These are phyloP conservation scores for Erynnis tages DNA, from an alignment of 2,888 invertebrate genomes.

Conservation along the genomic window DNA sequence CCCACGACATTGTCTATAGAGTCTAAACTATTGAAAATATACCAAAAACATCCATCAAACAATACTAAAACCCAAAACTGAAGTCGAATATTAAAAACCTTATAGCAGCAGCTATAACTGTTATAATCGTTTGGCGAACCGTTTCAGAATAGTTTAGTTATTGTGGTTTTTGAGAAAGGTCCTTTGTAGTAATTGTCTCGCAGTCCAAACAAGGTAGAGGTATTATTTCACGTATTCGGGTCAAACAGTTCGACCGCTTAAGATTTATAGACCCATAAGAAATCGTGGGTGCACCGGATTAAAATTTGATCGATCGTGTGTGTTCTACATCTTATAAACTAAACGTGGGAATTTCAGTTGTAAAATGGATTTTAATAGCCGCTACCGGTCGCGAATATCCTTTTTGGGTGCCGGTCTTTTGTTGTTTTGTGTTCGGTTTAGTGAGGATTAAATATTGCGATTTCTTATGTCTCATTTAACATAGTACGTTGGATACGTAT, in stretches of 20 bases:
- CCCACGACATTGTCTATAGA: constrained; percentile 64
- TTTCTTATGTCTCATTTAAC: background rate
- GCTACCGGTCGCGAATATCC: background rate
- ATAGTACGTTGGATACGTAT: too few relatives aligned
- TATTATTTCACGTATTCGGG: constrained; percentile 59
- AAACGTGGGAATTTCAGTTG: constrained; percentile 46
- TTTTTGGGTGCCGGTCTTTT: background rate
- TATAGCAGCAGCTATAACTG: constrained; percentile 32
- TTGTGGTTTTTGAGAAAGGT: constrained; percentile 43
- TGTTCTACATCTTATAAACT: constrained; percentile 11
- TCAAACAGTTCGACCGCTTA: constrained; percentile 46
- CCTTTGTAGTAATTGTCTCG: constrained; percentile 38
- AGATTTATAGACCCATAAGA: constrained; percentile 40
- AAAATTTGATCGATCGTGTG: constrained; percentile 42
- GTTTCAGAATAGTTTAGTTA: constrained; percentile 8
- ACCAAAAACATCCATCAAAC: constrained; percentile 55
- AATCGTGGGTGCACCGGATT: constrained; percentile 55
- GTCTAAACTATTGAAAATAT: constrained; percentile 62
- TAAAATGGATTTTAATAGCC: constrained; percentile 23
- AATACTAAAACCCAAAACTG: constrained; percentile 22
- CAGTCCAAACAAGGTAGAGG: constrained; percentile 60
- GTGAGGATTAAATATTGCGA: constrained; percentile 2
- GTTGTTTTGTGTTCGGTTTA: constrained; percentile 5
- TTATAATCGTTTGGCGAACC: constrained; percentile 26
- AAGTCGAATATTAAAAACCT: background rate